Evolutionary conservation across 2,797 vertebrate species (phyloP).

Genomic region (Xyrichtys novacula): DNA sequence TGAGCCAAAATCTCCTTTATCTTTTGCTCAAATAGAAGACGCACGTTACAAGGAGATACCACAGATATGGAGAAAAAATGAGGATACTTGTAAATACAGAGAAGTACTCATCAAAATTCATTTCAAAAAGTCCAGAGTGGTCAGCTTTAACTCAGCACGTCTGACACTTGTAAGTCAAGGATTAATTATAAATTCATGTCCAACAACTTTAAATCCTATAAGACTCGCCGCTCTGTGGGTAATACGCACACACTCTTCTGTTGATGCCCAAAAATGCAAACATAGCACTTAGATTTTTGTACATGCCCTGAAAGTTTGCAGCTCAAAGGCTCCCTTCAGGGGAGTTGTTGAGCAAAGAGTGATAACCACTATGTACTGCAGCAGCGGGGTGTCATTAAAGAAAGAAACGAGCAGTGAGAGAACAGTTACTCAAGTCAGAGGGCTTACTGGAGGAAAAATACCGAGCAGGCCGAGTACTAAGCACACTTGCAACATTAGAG

Average conservation of each 20-base stretch:
- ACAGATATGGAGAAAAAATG: not conserved
- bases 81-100: conserved; percentile 6
- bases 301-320: conserved; percentile 14
- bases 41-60: conserved; percentile 1
- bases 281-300: conserved; percentile 4
- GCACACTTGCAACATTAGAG: conserved; percentile 11
- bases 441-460: conserved; percentile 22
- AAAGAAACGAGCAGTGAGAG: conserved; percentile 21
- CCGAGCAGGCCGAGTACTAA: conserved; percentile 1
- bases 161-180: conserved; percentile 28
- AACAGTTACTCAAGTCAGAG: conserved; percentile 26
- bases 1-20: not conserved
- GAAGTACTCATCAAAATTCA: conserved; percentile 22
- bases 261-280: conserved; percentile 38
- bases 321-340: conserved; percentile 10
- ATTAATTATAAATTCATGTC: conserved; percentile 47
- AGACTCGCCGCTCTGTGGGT: not conserved
- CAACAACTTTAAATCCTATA: conserved; percentile 42
- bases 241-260: conserved; percentile 12
- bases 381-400: conserved; percentile 23
- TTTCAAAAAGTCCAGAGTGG: conserved; percentile 8
- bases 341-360: conserved; percentile 3
- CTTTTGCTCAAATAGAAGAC: conserved; percentile 2
- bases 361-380: conserved; percentile 18
- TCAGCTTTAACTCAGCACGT: conserved; percentile 8